Evolutionary conservation across 2,113 vertebrate genomes (phyloP), one percentile per base, ranked within the genome.

Genomic region (Phoenicopterus ruber): DNA sequence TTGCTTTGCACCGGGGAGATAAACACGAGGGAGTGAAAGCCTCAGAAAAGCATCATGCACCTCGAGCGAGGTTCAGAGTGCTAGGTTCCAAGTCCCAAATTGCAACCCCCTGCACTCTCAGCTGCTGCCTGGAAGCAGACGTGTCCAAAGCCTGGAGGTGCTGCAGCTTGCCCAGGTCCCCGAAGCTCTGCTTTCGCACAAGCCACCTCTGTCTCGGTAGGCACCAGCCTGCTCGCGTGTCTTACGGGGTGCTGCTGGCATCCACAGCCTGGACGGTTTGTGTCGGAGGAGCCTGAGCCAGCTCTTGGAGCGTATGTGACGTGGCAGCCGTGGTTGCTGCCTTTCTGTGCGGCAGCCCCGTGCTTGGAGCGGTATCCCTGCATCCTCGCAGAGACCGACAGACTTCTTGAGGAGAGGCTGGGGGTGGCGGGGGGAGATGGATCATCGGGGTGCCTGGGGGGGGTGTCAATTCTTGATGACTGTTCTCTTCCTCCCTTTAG

Each of bases 201-300:
- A 71, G 32, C 66, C 29, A n/a, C 34, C 36, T 42, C 34, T 44
- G 38, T 36, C 21, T 40, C 1, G 1, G 38, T 47, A 55, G 58
- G 62, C 80, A 80, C 1, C 54, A 73, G 62, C 25, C 34, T 70
- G 65, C 63, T 31, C 0, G 5, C 1, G 3, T 36, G 44, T 32
- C 54, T 59, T 47, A 11, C 0, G 0, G 32, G 86, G 32, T 70
- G 49, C 49, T 81, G 24, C 55, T 86, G 83, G 83, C 67, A 69
- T 25, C 31, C 42, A 0, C 49, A 61, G 81, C 83, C 44, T 19
- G 0, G 76, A 34, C 0, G 0, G 2, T 52, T 88, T 61, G 59
- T 63, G 54, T 29, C 2, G 0, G 65, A 70, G 63, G 72, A 50
- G 69, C 63, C 59, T 3, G 36, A 89, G 90, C 34, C 59, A 78